Evolutionary conservation across 2,888 invertebrate species (phyloP).

Genomic region (Amphipoea lucens): DNA sequence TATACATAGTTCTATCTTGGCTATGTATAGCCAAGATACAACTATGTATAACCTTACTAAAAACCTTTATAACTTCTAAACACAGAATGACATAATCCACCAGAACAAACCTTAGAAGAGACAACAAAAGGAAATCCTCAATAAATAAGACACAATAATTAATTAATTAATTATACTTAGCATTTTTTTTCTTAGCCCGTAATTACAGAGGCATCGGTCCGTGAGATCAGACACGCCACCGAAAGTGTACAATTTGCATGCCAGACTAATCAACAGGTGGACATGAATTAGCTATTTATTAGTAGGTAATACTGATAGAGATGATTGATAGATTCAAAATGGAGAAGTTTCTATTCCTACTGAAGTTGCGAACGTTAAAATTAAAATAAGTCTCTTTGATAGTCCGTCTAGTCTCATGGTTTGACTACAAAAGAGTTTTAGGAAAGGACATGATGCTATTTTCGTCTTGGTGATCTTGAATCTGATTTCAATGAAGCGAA

Average conservation of each 20-base stretch:
- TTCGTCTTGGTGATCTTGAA: background rate
- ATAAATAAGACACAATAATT: slow-evolving; percentile 24
- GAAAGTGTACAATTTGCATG: slow-evolving; percentile 67
- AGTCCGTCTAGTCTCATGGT: background rate
- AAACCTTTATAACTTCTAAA: background rate
- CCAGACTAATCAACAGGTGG: slow-evolving; percentile 44
- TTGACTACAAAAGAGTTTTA: no score
- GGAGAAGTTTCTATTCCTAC: background rate
- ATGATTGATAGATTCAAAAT: background rate
- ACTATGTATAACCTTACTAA: background rate
- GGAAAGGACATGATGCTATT: background rate
- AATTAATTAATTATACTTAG: slow-evolving; percentile 39
- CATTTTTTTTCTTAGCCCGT: slow-evolving; percentile 40
- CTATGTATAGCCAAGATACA: background rate
- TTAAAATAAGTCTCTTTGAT: background rate
- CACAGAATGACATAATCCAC: slow-evolving; percentile 14
- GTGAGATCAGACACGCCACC: slow-evolving; percentile 67
- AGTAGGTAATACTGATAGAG: background rate
- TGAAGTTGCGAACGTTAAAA: background rate
- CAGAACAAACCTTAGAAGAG: background rate
- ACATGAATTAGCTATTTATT: slow-evolving; percentile 10
- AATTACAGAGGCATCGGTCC: slow-evolving; percentile 64
- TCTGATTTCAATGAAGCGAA: background rate
- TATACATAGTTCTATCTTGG: no score
- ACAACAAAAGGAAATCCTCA: slow-evolving; percentile 33